phyloP scores from a whole-genome alignment of 1,140 invertebrate species.

The Ditylenchus dipsaci region DNA sequence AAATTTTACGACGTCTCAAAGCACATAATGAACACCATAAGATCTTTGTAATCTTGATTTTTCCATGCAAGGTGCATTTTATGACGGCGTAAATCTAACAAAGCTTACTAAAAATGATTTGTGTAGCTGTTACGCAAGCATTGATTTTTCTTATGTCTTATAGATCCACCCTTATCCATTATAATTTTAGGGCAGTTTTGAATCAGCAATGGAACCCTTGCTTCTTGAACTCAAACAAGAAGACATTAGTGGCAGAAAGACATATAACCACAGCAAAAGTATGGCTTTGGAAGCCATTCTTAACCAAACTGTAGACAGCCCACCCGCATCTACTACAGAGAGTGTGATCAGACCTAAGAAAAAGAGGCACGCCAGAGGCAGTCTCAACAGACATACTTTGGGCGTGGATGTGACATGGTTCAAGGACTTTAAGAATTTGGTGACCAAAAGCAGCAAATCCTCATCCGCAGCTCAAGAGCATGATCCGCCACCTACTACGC shows the following conservation, averaged over 20 bases:
- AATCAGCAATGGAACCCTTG: not conserved
- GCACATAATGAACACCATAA: too few relatives aligned
- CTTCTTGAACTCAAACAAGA: not conserved
- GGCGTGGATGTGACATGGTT: slow-evolving; percentile 1
- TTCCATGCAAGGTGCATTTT: too few relatives aligned
- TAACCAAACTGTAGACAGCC: not conserved
- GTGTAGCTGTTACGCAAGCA: too few relatives aligned
- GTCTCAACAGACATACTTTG: not conserved
- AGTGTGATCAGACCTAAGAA: not conserved
- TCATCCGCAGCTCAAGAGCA: not conserved
- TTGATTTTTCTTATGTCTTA: not conserved
- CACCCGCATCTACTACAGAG: not conserved
- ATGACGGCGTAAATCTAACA: too few relatives aligned
- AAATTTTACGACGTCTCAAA: too few relatives aligned
- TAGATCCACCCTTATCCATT: not conserved
- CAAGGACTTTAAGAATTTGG: not conserved
- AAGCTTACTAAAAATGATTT: too few relatives aligned
- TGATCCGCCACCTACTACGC: too few relatives aligned
- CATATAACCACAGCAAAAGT: not conserved
- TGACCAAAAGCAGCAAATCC: not conserved
- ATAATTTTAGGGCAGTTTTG: not conserved
- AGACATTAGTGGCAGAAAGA: not conserved
- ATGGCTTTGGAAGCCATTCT: not conserved
- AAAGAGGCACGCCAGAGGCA: not conserved
- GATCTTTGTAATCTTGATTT: too few relatives aligned